Evolutionary conservation across 1,140 invertebrate genomes (phyloP).

Genomic region (Nephila pilipes): DNA sequence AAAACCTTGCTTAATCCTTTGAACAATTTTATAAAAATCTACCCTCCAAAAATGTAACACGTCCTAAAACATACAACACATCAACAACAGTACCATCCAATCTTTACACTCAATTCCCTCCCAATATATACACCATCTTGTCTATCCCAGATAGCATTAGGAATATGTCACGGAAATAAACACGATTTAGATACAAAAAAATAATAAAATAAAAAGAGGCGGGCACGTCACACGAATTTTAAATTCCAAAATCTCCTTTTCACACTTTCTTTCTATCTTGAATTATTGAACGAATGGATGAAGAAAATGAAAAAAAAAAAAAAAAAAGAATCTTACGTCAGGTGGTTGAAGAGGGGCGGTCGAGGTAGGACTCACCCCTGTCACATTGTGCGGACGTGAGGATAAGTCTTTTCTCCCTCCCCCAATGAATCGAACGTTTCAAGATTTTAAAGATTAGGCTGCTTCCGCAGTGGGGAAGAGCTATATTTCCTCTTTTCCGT

Average conservation of each 20-base stretch:
- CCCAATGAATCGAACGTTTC: slow-evolving; percentile 18
- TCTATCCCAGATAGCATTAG: neutral
- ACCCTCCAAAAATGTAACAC: too few species aligned
- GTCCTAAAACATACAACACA: too few species aligned
- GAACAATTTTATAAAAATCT: too few species aligned
- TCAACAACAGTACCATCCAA: neutral
- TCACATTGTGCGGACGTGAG: slow-evolving; percentile 22
- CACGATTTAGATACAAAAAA: neutral
- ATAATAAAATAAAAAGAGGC: neutral
- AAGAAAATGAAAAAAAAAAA: neutral
- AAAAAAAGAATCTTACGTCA: neutral
- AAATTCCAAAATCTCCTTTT: slow-evolving; percentile 1
- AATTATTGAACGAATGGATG: neutral
- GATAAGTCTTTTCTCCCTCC: slow-evolving; percentile 8
- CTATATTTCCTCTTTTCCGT: slow-evolving; percentile 39
- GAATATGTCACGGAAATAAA: slow-evolving; percentile 4
- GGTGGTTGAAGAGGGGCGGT: neutral
- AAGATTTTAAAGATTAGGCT: slow-evolving; percentile 9
- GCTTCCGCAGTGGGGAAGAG: slow-evolving; percentile 1
- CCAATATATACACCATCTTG: neutral
- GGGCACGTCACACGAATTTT: neutral
- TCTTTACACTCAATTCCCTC: neutral
- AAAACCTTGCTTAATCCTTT: too few species aligned
- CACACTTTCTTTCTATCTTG: neutral
- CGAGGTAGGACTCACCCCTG: neutral